Evolutionary conservation across 2,888 invertebrate species (phyloP), one percentile per base, ranked within the genome.

Genomic region (Chironomus riparius): DNA sequence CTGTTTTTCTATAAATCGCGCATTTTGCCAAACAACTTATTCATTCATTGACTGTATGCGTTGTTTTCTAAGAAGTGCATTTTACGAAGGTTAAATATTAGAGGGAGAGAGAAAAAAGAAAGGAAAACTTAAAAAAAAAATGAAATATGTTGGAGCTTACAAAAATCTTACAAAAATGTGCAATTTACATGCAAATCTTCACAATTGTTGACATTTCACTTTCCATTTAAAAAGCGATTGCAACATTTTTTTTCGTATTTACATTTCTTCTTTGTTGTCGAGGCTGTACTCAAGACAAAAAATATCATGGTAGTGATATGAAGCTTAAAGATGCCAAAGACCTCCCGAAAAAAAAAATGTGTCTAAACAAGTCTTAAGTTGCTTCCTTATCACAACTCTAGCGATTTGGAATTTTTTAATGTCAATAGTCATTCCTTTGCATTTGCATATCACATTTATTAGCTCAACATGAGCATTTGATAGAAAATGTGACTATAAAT

Each of bases 111-210:
- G 38, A 38, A 38, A 38, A 38, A 38, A 38, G 56, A 56, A 56
- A 56, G 56, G 18, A 56, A 56, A 56, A 15, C 0, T 56, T 15
- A 13, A 13, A 15, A 56, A 56, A 15, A 15, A 56, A 15, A 56
- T 18, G 15, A 56, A 56, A 18, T 56, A 56, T 38, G 38, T 7
- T 56, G 3, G 56, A 5, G 56, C 18, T 56, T 18, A 56, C 56
- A 15, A 56, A 56, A 56, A 56, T 56, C 65, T 24, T 24, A 65
- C 22, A 65, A 65, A 65, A 65, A 65, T 65, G 65, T 24, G 65
- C 65, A 65, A 65, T 65, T 65, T 65, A 22, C 65, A 65, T 65
- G 65, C 65, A 65, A 65, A 65, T 65, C 65, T 65, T 65, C 22
- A 24, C 65, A 65, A 65, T 65, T 38, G 38, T 38, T 65, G 65